Percentiles rank a stretch among this genome's conserved stretches.
Evolutionary conservation across 2,888 invertebrate genomes (phyloP).

Genomic region (Leptinotarsa peninsularis): DNA sequence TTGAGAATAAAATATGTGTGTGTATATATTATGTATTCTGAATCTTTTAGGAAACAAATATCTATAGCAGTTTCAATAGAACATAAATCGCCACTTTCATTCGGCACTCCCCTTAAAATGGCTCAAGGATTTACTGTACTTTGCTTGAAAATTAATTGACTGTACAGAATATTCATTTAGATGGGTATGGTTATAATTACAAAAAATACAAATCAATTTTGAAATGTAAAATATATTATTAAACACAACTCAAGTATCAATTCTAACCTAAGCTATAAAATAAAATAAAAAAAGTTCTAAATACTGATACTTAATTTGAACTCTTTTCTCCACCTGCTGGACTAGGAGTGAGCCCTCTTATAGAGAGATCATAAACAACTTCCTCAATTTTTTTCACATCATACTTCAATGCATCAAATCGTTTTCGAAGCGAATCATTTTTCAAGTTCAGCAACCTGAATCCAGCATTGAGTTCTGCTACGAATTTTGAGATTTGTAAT

Average conservation of each 20-base stretch:
- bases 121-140: too few species aligned
- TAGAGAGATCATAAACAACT: conserved; percentile 88
- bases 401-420: conserved; percentile 89
- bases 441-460: conserved; percentile 91
- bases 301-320: background rate
- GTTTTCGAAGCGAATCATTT: conserved; percentile 87
- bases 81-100: too few species aligned
- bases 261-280: background rate
- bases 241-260: background rate
- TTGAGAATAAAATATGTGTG: too few species aligned
- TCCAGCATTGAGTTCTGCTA: conserved; percentile 88
- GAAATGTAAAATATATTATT: conserved; percentile 20
- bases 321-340: conserved; percentile 22
- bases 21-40: too few species aligned
- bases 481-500: conserved; percentile 84
- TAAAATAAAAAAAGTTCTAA: background rate
- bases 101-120: too few species aligned
- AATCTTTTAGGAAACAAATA: too few species aligned
- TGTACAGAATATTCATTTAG: too few species aligned
- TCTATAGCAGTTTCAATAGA: too few species aligned
- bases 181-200: too few species aligned
- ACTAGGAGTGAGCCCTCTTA: conserved; percentile 76
- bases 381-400: conserved; percentile 95
- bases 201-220: too few species aligned
- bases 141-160: too few species aligned